These are phyloP conservation scores for Scrobipalpa atriplicella DNA, from an alignment of 2,888 invertebrate species.

Conservation along the genomic window DNA sequence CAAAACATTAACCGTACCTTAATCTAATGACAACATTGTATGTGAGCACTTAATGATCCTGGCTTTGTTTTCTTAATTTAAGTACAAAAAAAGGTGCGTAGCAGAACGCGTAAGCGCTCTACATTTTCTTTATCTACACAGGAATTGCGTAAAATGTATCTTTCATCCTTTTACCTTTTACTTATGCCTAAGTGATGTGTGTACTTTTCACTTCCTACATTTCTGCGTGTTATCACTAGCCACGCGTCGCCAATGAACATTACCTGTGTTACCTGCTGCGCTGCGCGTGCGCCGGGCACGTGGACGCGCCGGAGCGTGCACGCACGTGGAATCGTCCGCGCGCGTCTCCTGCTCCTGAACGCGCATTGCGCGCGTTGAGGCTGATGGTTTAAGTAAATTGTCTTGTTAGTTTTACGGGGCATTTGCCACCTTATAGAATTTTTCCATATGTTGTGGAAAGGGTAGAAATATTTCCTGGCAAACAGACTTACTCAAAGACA, in stretches of 20 bases:
- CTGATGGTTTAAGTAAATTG: slow-evolving; percentile 45
- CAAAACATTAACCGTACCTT: not conserved
- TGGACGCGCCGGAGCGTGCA: slow-evolving; percentile 57
- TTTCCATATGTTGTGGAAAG: not conserved
- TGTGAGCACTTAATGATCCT: not conserved
- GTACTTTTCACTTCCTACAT: slow-evolving; percentile 28
- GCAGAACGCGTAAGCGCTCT: too few relatives aligned
- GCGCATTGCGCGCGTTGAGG: slow-evolving; percentile 48
- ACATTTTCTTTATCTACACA: not conserved
- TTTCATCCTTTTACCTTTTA: not conserved
- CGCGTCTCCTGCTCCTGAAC: slow-evolving; percentile 45
- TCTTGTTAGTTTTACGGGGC: slow-evolving; percentile 41
- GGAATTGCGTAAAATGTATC: not conserved
- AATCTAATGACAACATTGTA: not conserved
- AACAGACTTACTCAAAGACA: too few relatives aligned
- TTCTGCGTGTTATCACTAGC: slow-evolving; percentile 31
- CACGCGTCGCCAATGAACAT: slow-evolving; percentile 53
- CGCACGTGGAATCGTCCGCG: slow-evolving; percentile 63
- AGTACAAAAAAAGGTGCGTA: too few relatives aligned
- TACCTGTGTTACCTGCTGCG: slow-evolving; percentile 50
- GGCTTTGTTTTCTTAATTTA: too few relatives aligned
- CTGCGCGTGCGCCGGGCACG: slow-evolving; percentile 56
- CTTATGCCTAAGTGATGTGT: not conserved
- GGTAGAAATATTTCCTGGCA: too few relatives aligned
- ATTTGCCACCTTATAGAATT: not conserved